A percentile compares a stretch with the other conserved stretches of the same genome.
Conservation (phyloP, 2,113 vertebrate species). For the Erinaceus europaeus region DNA sequence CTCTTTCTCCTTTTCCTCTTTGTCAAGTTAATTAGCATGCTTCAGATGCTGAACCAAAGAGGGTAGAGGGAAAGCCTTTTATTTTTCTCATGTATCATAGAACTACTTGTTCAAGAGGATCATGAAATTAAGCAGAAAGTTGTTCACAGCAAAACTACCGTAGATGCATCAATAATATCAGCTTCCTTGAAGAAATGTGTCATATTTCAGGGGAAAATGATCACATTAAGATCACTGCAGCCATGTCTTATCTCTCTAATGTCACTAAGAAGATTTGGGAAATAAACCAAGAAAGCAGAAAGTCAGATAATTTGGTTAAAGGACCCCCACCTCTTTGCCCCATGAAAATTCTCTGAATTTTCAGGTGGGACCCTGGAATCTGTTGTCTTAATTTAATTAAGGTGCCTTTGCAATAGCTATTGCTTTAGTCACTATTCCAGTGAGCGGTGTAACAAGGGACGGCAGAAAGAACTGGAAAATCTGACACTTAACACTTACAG, state of each 20-base stretch:
- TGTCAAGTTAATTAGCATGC: neutral
- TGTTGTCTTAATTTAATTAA: neutral
- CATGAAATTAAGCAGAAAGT: neutral
- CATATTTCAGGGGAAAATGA: neutral
- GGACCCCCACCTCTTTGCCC: neutral
- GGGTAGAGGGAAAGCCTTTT: neutral
- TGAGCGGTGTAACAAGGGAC: neutral
- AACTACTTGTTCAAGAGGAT: neutral
- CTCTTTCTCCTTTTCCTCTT: neutral
- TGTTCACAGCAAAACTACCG: neutral
- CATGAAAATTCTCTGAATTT: neutral
- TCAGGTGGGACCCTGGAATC: neutral
- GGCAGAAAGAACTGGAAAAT: neutral
- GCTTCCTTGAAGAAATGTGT: neutral
- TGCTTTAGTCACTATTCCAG: neutral
- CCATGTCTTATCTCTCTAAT: neutral
- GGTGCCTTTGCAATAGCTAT: neutral
- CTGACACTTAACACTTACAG: neutral
- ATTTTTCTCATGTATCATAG: neutral
- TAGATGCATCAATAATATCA: neutral
- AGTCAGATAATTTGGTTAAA: neutral
- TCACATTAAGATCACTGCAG: neutral
- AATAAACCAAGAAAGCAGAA: neutral
- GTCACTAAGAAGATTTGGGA: neutral
- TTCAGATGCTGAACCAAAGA: neutral